phyloP scores from a whole-genome alignment of 2,888 invertebrate genomes.

The Spatulosminthurus flaviceps region DNA sequence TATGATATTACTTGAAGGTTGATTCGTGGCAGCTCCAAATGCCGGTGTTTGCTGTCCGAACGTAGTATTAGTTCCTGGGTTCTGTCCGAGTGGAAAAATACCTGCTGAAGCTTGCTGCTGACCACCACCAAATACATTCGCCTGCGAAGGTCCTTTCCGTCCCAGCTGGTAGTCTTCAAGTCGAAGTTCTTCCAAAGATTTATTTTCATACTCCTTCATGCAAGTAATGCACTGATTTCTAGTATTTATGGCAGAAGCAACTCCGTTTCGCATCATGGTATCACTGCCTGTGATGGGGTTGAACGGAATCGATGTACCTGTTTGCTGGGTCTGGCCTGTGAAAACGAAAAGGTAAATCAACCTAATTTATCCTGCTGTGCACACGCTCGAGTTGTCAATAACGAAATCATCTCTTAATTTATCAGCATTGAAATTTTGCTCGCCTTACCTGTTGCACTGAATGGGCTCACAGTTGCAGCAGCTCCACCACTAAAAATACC shows the following conservation, averaged over 20 bases:
- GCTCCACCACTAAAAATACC: slow-evolving; percentile 51
- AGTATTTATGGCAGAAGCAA: slow-evolving; percentile 85
- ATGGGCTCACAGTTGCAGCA: slow-evolving; percentile 54
- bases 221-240: slow-evolving; percentile 97
- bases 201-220: slow-evolving; percentile 97
- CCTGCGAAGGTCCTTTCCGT: slow-evolving; percentile 77
- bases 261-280: slow-evolving; percentile 88
- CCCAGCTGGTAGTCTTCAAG: slow-evolving; percentile 92
- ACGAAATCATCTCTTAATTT: not conserved
- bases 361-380: too few species aligned
- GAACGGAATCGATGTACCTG: slow-evolving; percentile 62
- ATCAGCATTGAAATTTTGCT: too few species aligned
- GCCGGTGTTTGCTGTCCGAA: slow-evolving; percentile 69
- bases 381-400: not conserved
- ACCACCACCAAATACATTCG: slow-evolving; percentile 69
- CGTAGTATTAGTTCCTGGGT: slow-evolving; percentile 65
- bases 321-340: slow-evolving; percentile 47
- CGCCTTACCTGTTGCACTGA: slow-evolving; percentile 41
- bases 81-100: slow-evolving; percentile 62
- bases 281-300: slow-evolving; percentile 78
- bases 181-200: slow-evolving; percentile 93
- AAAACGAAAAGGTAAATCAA: too few species aligned
- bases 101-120: slow-evolving; percentile 64
- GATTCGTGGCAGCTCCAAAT: slow-evolving; percentile 71
- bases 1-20: slow-evolving; percentile 63